Base-by-base conservation (phyloP, 2,113 vertebrate genomes). In the Paracanthobrama guichenoti region DNA sequence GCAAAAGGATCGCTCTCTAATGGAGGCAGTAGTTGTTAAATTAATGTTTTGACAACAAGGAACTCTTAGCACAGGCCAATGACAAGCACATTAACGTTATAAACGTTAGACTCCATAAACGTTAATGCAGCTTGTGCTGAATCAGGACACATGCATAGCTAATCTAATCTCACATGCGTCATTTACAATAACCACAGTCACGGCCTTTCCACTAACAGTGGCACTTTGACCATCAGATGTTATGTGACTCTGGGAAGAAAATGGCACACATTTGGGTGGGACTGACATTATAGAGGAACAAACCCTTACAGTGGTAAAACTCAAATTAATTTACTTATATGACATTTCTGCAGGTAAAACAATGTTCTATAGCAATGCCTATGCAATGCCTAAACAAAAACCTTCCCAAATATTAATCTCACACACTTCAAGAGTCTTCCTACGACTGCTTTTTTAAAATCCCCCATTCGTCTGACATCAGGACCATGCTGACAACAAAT, bases 221-320 rank as follows among this genome's bases (percentile, higher is more conserved):
- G 39, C 76, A 79, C 77, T 64, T 79, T 79, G 77, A 22, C 59
- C 77, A 26, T 62, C 77, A 64, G 39, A 64, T 11, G 10, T 46
- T 62, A n/a, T 24, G 13, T 62, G 39, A 62, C 8, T 3, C 14
- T 26, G 7, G 13, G 28, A 42, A 44, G 1, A 79, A 24, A 60
- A 26, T 14, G 9, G 7, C 39, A 22, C 8, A 12, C 26, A 22
- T 6, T 20, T 42, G 75, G 75, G 18, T 59, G 75, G 53, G 10
- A 76, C 18, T 55, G 26, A n/a, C 35, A 24, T 6, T 24, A 24
- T 16, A n/a, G 4, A 55, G 11, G 31, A 59, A 59, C 11, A 44
- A 71, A 46, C 53, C 3, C 2, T 16, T 59, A 60, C 11, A 8
- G 11, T 16, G 31, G 11, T n/a, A 14, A 57, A 57, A 78, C 31